Evolutionary conservation across 2,113 vertebrate genomes (phyloP).

Genomic region (Sphaerodactylus townsendi): DNA sequence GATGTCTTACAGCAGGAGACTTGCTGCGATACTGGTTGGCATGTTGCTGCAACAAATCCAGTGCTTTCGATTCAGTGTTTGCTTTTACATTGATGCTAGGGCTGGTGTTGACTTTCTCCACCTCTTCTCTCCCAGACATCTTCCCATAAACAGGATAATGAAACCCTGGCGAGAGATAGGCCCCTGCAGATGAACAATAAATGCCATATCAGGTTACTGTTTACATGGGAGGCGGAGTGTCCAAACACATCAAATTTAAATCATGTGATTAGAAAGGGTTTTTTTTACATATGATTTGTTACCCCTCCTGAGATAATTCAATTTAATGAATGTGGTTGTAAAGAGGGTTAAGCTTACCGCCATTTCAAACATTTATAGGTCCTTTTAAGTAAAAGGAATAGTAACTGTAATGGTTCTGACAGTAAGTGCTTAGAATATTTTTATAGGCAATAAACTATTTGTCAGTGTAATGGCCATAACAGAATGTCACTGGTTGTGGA

Average conservation of each 20-base stretch:
- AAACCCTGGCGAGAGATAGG: constrained; percentile 90
- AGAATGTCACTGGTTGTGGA: constrained; percentile 59
- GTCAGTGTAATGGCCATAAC: constrained; percentile 64
- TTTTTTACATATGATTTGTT: constrained; percentile 32
- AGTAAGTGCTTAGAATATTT: constrained; percentile 75
- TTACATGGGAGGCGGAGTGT: constrained; percentile 33
- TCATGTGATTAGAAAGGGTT: constrained; percentile 35
- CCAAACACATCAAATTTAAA: constrained; percentile 45
- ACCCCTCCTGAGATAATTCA: constrained; percentile 59
- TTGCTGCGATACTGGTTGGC: constrained; percentile 92
- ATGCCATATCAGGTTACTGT: constrained; percentile 55
- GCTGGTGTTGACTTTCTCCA: constrained; percentile 86
- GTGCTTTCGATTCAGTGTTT: constrained; percentile 84
- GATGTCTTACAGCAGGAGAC: constrained; percentile 88
- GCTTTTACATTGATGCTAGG: constrained; percentile 84
- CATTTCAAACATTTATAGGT: constrained; percentile 70
- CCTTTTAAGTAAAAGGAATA: constrained; percentile 72
- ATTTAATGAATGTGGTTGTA: constrained; percentile 67
- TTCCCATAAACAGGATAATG: constrained; percentile 98
- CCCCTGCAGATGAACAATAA: constrained; percentile 76
- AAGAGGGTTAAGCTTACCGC: constrained; percentile 65
- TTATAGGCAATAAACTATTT: constrained; percentile 74
- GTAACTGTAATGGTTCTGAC: constrained; percentile 73
- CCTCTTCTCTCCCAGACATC: constrained; percentile 94
- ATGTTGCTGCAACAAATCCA: constrained; percentile 94